These are phyloP conservation scores for Brachirus orientalis DNA, from an alignment of 2,113 vertebrate genomes.

Conservation along the genomic window DNA sequence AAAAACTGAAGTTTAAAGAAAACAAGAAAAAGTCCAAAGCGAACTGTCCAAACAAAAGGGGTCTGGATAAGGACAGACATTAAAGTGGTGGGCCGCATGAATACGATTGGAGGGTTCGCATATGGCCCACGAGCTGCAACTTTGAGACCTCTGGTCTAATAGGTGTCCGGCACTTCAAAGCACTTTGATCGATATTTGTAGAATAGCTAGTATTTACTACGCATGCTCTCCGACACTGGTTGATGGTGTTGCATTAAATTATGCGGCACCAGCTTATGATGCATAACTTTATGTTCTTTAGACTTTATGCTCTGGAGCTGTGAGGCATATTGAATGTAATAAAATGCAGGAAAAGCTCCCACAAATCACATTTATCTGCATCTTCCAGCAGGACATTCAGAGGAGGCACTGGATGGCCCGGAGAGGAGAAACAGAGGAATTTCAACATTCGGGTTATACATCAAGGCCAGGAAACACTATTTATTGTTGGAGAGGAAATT, in stretches of 20 bases:
- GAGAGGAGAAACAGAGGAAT: constrained; percentile 42
- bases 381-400: constrained; percentile 44
- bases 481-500: constrained; percentile 57
- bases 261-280: constrained; percentile 28
- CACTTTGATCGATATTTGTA: constrained; percentile 42
- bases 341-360: constrained; percentile 36
- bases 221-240: constrained; percentile 3
- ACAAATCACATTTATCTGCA: constrained; percentile 66
- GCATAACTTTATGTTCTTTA: constrained; percentile 32
- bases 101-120: too few relatives aligned
- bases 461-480: constrained; percentile 61
- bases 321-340: constrained; percentile 44
- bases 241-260: constrained; percentile 27
- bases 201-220: constrained; percentile 19
- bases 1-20: too few relatives aligned
- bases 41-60: too few relatives aligned
- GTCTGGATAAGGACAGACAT: too few relatives aligned
- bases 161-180: constrained; percentile 20
- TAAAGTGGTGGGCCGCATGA: too few relatives aligned
- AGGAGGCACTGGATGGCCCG: constrained; percentile 8
- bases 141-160: background rate
- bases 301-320: constrained; percentile 15
- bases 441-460: constrained; percentile 44
- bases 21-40: too few relatives aligned
- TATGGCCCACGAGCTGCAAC: too few relatives aligned